phyloP scores from a whole-genome alignment of 1,140 invertebrate species.

The Littorina saxatilis region DNA sequence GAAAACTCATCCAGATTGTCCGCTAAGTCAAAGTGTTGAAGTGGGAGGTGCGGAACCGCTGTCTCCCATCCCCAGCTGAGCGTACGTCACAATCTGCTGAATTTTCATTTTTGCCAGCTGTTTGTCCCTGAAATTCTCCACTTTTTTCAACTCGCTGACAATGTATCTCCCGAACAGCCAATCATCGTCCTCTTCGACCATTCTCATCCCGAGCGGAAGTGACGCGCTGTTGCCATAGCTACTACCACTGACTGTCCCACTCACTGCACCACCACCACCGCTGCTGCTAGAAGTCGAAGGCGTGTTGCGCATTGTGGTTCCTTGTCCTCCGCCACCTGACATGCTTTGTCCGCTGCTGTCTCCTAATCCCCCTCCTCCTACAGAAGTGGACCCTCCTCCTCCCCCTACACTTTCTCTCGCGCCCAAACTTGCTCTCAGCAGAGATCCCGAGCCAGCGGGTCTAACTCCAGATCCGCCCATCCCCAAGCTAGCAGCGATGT shows the following conservation, averaged over 20 bases:
- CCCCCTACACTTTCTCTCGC: too few relatives aligned
- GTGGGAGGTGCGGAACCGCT: background rate
- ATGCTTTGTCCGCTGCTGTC: too few relatives aligned
- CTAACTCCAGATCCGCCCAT: too few relatives aligned
- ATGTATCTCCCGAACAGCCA: slow-evolving; percentile 32
- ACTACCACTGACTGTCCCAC: background rate
- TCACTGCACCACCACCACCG: background rate
- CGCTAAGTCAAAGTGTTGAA: background rate
- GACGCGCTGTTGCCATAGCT: background rate
- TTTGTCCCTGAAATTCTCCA: slow-evolving; percentile 27
- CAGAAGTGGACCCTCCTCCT: too few relatives aligned
- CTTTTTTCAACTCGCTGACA: slow-evolving; percentile 28
- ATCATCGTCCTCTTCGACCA: slow-evolving; percentile 29
- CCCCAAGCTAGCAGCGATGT: too few relatives aligned
- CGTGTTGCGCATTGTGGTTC: too few relatives aligned
- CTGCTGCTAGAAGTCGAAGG: too few relatives aligned
- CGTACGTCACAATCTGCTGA: slow-evolving; percentile 29
- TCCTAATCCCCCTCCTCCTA: too few relatives aligned
- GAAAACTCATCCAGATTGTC: background rate
- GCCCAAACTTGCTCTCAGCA: too few relatives aligned
- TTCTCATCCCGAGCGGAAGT: background rate
- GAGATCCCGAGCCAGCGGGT: too few relatives aligned
- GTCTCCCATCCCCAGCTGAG: slow-evolving; percentile 14
- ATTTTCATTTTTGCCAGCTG: slow-evolving; percentile 32
- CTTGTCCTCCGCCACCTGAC: too few relatives aligned